phyloP scores from a whole-genome alignment of 2,888 invertebrate genomes.

The Tipula vernalis region DNA sequence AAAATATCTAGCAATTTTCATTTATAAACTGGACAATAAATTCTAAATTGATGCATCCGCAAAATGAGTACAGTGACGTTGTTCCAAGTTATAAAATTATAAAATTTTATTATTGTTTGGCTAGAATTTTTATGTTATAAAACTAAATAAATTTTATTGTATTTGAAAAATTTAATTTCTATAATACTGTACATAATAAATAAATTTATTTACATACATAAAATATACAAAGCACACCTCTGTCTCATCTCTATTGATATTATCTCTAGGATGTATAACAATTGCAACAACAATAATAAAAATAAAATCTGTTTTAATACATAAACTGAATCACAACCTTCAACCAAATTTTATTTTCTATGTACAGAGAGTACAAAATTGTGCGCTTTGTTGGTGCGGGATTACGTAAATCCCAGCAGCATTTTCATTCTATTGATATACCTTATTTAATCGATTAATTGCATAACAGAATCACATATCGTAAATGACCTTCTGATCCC shows the following conservation, averaged over 20 bases:
- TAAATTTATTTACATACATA: neutral
- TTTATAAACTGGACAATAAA: conserved; percentile 5
- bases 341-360: neutral
- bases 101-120: neutral
- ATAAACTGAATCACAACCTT: neutral
- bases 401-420: neutral
- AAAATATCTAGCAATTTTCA: neutral
- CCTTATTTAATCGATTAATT: neutral
- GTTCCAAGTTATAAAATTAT: neutral
- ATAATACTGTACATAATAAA: neutral
- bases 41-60: conserved; percentile 11
- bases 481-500: neutral
- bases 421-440: neutral
- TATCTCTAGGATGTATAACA: neutral
- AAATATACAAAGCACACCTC: neutral
- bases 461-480: neutral
- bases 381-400: neutral
- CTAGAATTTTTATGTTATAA: neutral
- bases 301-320: neutral
- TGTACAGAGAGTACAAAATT: neutral
- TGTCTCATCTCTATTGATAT: neutral
- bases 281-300: neutral
- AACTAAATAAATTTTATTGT: neutral
- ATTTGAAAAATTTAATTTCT: neutral
- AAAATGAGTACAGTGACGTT: conserved; percentile 7